Percentiles rank a stretch among this genome's conserved stretches.
phyloP scores from a whole-genome alignment of 2,113 vertebrate genomes.

The Rhizomys pruinosus region DNA sequence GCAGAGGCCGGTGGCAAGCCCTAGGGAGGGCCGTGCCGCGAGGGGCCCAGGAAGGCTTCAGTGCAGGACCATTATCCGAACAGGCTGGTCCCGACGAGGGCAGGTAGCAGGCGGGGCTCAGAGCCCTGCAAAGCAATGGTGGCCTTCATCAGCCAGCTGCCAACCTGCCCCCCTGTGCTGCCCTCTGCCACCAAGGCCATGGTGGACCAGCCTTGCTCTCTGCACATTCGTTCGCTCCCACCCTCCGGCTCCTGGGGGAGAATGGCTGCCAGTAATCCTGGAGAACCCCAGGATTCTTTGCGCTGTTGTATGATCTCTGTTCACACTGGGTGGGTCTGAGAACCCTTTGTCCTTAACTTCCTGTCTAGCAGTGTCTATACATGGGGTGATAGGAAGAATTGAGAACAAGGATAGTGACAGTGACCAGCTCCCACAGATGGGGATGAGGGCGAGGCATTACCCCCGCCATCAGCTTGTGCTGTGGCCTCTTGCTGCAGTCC shows the following conservation, averaged over 20 bases:
- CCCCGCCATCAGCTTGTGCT: background rate
- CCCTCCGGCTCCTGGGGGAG: background rate
- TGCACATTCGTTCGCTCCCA: background rate
- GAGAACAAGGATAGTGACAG: background rate
- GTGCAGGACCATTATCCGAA: constrained; percentile 79
- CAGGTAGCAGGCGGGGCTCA: background rate
- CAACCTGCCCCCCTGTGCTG: background rate
- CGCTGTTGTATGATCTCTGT: background rate
- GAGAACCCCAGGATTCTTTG: background rate
- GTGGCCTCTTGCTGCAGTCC: too few species aligned
- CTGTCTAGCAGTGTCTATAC: fast-evolving
- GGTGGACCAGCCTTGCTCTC: background rate
- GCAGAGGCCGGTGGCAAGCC: background rate
- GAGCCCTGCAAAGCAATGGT: background rate
- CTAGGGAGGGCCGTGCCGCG: background rate
- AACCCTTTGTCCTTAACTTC: background rate
- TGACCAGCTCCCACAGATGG: background rate
- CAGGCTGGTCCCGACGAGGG: constrained; percentile 63
- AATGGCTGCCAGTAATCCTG: background rate
- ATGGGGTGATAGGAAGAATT: fast-evolving
- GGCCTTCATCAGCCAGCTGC: background rate
- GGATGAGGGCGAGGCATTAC: background rate
- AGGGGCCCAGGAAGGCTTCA: constrained; percentile 83
- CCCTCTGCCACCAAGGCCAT: background rate
- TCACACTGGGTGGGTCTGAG: background rate